Evolutionary conservation across 2,797 vertebrate species (phyloP).

Genomic region (Centropyge bicolor): DNA sequence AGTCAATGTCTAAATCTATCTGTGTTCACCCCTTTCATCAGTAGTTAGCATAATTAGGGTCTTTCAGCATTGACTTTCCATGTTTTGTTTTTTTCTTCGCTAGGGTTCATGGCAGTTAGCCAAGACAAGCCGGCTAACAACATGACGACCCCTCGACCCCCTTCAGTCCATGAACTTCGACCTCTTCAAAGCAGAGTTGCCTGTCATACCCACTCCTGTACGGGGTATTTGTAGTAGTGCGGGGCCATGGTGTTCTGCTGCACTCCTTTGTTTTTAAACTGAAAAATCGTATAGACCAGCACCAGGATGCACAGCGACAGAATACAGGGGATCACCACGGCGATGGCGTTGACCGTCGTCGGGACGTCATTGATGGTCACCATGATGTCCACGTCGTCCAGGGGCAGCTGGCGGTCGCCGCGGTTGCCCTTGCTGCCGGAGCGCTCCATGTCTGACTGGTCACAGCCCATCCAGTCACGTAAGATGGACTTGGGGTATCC

Average conservation of each 20-base stretch:
- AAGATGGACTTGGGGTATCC: constrained; percentile 97
- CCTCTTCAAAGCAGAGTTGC: constrained; percentile 58
- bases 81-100: constrained; percentile 11
- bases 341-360: constrained; percentile 95
- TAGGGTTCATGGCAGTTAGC: constrained; percentile 13
- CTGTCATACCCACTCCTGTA: constrained; percentile 99
- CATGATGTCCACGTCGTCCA: constrained; percentile 97
- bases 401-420: constrained; percentile 91
- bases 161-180: constrained; percentile 54
- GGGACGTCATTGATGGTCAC: constrained; percentile 96
- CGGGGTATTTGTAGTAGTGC: constrained; percentile 97
- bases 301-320: constrained; percentile 98
- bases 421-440: constrained; percentile 83
- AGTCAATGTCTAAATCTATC: constrained; percentile 41
- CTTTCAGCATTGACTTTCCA: constrained; percentile 15
- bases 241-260: constrained; percentile 90
- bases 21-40: not conserved
- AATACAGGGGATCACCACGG: constrained; percentile 98
- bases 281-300: constrained; percentile 98
- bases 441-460: constrained; percentile 93
- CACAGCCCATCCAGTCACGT: constrained; percentile 98
- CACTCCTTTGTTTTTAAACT: constrained; percentile 98
- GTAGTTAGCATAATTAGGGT: constrained; percentile 23
- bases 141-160: not conserved
- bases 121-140: constrained; percentile 23